Percentiles rank a stretch among this genome's conserved stretches.
Conservation (phyloP, 2,113 vertebrate species). For the Tupaia chinensis region DNA sequence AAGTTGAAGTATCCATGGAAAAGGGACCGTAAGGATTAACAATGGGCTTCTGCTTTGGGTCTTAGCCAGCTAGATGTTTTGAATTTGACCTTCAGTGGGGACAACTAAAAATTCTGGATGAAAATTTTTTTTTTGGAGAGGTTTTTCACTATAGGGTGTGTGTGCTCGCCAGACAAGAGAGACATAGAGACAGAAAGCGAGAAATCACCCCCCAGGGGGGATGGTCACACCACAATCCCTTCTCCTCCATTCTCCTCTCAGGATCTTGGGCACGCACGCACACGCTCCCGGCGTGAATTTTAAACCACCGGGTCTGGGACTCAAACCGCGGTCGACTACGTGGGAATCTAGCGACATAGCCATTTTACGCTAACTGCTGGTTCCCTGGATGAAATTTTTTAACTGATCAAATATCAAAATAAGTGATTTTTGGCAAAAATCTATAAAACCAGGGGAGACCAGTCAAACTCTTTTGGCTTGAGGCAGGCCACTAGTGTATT, state of each 20-base stretch:
- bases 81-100: neutral
- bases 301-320: too few relatives aligned
- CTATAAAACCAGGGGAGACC: neutral
- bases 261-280: too few relatives aligned
- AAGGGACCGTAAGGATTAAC: neutral
- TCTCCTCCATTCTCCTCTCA: too few relatives aligned
- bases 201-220: too few relatives aligned
- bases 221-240: too few relatives aligned
- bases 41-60: neutral
- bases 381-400: neutral
- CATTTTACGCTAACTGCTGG: too few relatives aligned
- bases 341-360: too few relatives aligned
- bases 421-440: neutral
- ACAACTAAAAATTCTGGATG: neutral
- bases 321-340: too few relatives aligned
- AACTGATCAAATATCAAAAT: neutral
- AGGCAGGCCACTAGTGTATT: neutral
- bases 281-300: too few relatives aligned
- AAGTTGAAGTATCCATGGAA: neutral
- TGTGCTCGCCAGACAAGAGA: too few relatives aligned
- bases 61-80: neutral
- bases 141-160: too few relatives aligned
- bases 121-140: neutral
- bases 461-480: neutral
- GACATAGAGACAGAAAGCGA: too few relatives aligned